A percentile compares a stretch with the other conserved stretches of the same genome.
Conservation (phyloP, 1,140 invertebrate genomes). For the Delia radicum region DNA sequence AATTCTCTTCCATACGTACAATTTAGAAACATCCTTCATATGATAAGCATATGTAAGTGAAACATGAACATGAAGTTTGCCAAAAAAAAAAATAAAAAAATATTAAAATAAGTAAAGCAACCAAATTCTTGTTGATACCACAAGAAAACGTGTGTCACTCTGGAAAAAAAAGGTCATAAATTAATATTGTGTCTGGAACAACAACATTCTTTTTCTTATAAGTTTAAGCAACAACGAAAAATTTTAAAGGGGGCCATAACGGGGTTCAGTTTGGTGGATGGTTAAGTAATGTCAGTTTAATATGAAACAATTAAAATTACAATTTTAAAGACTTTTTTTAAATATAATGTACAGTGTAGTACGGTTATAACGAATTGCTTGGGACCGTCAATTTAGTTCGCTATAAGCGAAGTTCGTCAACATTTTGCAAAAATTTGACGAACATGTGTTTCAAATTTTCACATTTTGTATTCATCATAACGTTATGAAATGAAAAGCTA, state of each 20-base stretch:
- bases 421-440: too few species aligned
- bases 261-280: neutral
- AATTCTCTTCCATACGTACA: neutral
- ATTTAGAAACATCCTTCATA: neutral
- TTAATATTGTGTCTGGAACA: slow-evolving; percentile 7
- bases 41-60: neutral
- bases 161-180: slow-evolving; percentile 23
- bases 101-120: neutral
- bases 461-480: too few species aligned
- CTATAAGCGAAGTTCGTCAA: too few species aligned
- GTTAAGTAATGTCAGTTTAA: neutral
- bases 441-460: too few species aligned
- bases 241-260: neutral
- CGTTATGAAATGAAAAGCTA: too few species aligned
- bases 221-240: too few species aligned
- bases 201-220: too few species aligned
- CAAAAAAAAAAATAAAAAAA: too few species aligned
- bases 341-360: too few species aligned
- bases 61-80: neutral
- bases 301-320: slow-evolving; percentile 20
- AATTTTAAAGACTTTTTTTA: neutral
- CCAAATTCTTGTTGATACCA: neutral
- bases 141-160: slow-evolving; percentile 21
- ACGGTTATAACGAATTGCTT: too few species aligned
- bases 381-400: too few species aligned